A percentile compares a stretch with the other conserved stretches of the same genome.
phyloP scores from a whole-genome alignment of 1,140 invertebrate species.

The Panagrolaimus sp. region DNA sequence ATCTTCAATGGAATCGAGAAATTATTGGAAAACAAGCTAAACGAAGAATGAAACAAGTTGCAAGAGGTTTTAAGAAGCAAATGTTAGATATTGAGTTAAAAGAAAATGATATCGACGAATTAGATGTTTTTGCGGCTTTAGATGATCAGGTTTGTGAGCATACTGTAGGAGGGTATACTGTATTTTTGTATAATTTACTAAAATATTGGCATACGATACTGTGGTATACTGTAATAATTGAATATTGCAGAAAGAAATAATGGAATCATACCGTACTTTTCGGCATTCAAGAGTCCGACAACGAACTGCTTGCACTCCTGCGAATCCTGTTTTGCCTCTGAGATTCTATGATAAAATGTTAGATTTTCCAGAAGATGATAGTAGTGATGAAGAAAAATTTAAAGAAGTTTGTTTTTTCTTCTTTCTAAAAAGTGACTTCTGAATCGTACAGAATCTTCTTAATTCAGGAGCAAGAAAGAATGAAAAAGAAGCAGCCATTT shows the following conservation, averaged over 20 bases:
- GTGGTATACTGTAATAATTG: neutral
- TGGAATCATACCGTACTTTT: neutral
- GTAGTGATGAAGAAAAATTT: slow-evolving; percentile 20
- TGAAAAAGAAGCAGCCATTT: slow-evolving; percentile 22
- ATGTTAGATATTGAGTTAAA: neutral
- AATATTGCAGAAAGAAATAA: neutral
- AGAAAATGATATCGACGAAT: neutral
- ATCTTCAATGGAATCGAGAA: slow-evolving; percentile 20
- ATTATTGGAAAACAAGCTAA: slow-evolving; percentile 15
- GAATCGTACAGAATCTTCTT: neutral
- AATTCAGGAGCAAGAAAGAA: slow-evolving; percentile 16
- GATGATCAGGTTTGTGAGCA: neutral
- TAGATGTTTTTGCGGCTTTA: neutral
- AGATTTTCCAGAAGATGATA: slow-evolving; percentile 4
- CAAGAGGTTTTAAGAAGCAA: slow-evolving; percentile 3
- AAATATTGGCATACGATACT: neutral
- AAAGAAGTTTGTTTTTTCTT: slow-evolving; percentile 4
- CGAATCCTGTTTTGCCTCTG: neutral
- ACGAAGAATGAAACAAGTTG: slow-evolving; percentile 16
- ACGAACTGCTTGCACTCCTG: neutral
- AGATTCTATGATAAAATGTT: neutral
- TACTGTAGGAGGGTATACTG: neutral
- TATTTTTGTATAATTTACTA: neutral
- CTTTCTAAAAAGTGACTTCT: neutral
- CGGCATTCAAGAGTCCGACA: neutral